Evolutionary conservation across 2,113 vertebrate species (phyloP).

Genomic region (Ciconia stormi): DNA sequence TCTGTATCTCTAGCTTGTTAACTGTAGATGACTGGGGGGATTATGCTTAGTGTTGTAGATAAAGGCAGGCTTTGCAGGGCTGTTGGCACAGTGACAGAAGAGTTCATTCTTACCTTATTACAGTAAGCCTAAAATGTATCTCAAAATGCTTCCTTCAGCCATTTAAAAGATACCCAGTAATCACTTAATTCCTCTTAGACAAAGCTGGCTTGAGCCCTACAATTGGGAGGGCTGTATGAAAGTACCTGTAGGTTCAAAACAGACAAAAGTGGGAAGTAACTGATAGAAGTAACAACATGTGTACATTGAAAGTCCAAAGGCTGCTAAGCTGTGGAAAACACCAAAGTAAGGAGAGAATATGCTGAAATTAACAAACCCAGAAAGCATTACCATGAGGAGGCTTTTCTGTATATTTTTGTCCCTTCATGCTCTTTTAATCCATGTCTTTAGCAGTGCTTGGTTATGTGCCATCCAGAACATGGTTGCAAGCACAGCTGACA

Average conservation of each 20-base stretch:
- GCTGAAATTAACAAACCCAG: not conserved
- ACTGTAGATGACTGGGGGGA: not conserved
- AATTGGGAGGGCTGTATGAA: fast-evolving
- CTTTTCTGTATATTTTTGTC: not conserved
- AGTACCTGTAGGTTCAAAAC: not conserved
- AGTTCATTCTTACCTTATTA: not conserved
- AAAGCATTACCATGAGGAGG: not conserved
- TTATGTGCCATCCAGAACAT: not conserved
- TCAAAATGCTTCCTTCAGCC: not conserved
- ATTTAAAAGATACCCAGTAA: not conserved
- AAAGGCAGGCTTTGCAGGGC: not conserved
- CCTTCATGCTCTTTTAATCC: not conserved
- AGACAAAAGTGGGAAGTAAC: not conserved
- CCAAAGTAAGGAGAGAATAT: not conserved
- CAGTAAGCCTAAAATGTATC: not conserved
- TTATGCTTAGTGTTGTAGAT: not conserved
- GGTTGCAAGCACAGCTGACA: not conserved
- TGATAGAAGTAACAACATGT: fast-evolving
- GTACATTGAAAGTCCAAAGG: not conserved
- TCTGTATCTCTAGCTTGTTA: not conserved
- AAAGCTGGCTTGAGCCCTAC: not conserved
- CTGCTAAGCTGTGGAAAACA: not conserved
- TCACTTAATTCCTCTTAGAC: not conserved
- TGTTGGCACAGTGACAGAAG: not conserved
- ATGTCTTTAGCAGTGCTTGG: not conserved